Evolutionary conservation across 2,888 invertebrate species (phyloP), one percentile per base, ranked within the genome.

Genomic region (Camponotus fellah): DNA sequence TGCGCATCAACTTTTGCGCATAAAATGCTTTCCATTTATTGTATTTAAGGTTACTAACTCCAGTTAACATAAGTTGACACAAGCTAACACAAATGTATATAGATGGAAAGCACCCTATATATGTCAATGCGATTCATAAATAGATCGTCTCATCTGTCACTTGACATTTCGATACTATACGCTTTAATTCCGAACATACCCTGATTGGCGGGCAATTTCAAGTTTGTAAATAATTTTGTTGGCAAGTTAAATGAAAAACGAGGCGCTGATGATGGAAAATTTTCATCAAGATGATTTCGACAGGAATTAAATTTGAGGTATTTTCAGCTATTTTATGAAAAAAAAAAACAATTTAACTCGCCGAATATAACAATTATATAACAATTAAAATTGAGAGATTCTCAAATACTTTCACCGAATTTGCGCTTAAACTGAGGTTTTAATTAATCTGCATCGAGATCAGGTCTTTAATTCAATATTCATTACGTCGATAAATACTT

Each of bases 121-220:
- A n/a, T n/a, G n/a, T n/a, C n/a, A n/a, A n/a, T n/a, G n/a, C n/a
- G n/a, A n/a, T n/a, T 62, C 32, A 34, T 62, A 60, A 14, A 60
- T 60, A 2, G 26, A 60, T 2, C 26, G 26, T 26, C 10, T 26
- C 26, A 14, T 5, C 26, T 26, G 26, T 60, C 8, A 60, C 12
- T 32, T 60, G 10, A 5, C 5, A 0, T 3, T 6, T 5, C 26
- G 32, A 60, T 62, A 34, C 2, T 34, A 2, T 0, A n/a, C 4
- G 26, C 8, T n/a, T 9, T 12, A 37, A 37, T 71, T 56, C n/a
- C 37, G 46, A 34, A 62, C 9, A 34, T 21, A 14, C 17, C 34
- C 40, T 4, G 53, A 53, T 14, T 49, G 53, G 65, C 83, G 83
- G 62, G 46, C 17, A 71, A 69, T 8, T 71, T 71, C 43, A 69